Conservation (phyloP, 2,797 vertebrate genomes). For the Mus minutoides region DNA sequence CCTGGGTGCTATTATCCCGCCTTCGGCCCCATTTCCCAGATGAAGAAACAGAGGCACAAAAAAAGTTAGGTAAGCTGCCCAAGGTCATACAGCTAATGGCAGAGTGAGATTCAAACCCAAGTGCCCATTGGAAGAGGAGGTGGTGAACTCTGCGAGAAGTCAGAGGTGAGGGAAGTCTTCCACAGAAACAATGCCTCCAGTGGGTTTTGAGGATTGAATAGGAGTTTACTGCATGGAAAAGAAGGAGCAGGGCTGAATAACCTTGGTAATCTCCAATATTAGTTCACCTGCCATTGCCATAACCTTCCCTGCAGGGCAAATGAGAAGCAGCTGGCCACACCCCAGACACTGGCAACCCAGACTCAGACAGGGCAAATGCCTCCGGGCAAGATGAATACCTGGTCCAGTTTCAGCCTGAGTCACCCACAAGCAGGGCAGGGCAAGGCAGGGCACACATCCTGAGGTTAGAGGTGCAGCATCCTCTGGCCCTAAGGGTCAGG, state of each 20-base stretch:
- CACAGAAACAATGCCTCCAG: neutral
- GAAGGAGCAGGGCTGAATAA: neutral
- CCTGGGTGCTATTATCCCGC: neutral
- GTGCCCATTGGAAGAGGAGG: neutral
- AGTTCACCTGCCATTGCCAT: neutral
- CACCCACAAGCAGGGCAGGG: neutral
- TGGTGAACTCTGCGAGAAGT: neutral
- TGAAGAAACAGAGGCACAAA: conserved; percentile 13
- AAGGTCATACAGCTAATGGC: neutral
- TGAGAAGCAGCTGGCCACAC: neutral
- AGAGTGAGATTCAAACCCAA: conserved; percentile 31
- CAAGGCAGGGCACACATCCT: neutral
- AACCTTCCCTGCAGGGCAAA: neutral
- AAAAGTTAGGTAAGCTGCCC: conserved; percentile 16
- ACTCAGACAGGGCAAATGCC: neutral
- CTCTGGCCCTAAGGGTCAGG: neutral
- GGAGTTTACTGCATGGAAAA: neutral
- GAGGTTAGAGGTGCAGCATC: neutral
- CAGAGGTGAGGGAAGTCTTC: neutral
- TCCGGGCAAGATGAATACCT: neutral
- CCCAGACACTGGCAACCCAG: neutral
- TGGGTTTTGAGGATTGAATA: neutral
- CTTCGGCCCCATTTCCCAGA: neutral
- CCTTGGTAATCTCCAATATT: neutral
- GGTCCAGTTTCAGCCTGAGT: conserved; percentile 60